phyloP scores from a whole-genome alignment of 2,888 invertebrate genomes.

The Melanotus villosus region DNA sequence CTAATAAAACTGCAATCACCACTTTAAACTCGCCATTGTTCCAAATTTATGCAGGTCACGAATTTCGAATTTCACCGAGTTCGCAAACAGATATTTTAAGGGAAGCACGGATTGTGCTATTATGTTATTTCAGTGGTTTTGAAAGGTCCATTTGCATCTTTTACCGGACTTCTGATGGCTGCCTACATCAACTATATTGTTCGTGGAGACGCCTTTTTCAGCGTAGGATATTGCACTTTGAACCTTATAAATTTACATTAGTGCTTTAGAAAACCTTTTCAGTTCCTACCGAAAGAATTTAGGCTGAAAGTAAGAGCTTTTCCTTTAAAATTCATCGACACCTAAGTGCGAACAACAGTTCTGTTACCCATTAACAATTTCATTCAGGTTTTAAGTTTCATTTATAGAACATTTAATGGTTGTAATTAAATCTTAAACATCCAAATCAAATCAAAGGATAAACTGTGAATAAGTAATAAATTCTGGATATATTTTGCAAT shows the following conservation, averaged over 20 bases:
- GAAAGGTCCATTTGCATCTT: constrained; percentile 43
- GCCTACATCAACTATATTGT: constrained; percentile 34
- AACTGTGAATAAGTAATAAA: too few relatives aligned
- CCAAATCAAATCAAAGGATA: too few relatives aligned
- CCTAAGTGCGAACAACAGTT: background rate
- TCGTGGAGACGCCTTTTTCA: constrained; percentile 21
- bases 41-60: constrained; percentile 46
- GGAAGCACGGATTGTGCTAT: constrained; percentile 40
- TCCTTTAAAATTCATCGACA: background rate
- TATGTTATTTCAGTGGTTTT: constrained; percentile 40
- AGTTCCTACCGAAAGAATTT: background rate
- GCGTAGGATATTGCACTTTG: constrained; percentile 10
- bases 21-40: constrained; percentile 40
- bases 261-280: background rate
- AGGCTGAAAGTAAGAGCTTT: background rate
- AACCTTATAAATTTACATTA: constrained; percentile 33
- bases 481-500: too few relatives aligned
- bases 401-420: too few relatives aligned
- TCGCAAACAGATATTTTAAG: constrained; percentile 45
- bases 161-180: constrained; percentile 36
- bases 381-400: too few relatives aligned
- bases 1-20: constrained; percentile 39
- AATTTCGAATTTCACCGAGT: constrained; percentile 43
- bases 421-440: too few relatives aligned
- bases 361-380: too few relatives aligned